Conservation (phyloP, 2,113 vertebrate genomes). For the Muntiacus muntjak region DNA sequence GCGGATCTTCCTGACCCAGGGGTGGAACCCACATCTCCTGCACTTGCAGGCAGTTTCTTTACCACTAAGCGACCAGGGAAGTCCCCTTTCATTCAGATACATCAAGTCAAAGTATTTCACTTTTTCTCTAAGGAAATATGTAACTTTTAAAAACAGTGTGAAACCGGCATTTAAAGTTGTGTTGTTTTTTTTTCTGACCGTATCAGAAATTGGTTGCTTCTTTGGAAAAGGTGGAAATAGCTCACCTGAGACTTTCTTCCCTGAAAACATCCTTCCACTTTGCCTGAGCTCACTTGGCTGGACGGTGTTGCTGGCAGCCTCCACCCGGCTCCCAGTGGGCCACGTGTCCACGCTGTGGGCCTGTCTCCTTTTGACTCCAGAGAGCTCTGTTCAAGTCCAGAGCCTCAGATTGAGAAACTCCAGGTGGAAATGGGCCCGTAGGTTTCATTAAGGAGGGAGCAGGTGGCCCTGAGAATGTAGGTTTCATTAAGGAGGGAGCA, state of each 20-base stretch:
- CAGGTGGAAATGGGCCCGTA: not conserved
- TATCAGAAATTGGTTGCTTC: not conserved
- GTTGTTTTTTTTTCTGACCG: not conserved
- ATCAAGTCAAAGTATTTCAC: not conserved
- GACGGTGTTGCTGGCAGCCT: not conserved
- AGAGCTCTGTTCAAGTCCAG: not conserved
- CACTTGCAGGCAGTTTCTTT: not conserved
- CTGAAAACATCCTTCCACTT: not conserved
- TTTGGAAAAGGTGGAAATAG: not conserved
- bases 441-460: not conserved
- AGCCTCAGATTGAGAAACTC: not conserved
- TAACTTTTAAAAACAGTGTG: not conserved
- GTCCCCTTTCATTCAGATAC: not conserved
- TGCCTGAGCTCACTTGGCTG: not conserved
- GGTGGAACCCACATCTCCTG: not conserved
- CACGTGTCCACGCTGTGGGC: not conserved
- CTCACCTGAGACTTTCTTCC: not conserved
- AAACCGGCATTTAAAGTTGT: not conserved
- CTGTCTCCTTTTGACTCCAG: not conserved
- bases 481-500: not conserved
- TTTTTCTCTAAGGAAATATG: not conserved
- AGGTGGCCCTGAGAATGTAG: not conserved
- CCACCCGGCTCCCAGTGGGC: not conserved
- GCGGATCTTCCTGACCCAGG: not conserved
- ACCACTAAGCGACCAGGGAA: not conserved